phyloP scores from a whole-genome alignment of 2,113 vertebrate genomes.

The Centropus bengalensis region DNA sequence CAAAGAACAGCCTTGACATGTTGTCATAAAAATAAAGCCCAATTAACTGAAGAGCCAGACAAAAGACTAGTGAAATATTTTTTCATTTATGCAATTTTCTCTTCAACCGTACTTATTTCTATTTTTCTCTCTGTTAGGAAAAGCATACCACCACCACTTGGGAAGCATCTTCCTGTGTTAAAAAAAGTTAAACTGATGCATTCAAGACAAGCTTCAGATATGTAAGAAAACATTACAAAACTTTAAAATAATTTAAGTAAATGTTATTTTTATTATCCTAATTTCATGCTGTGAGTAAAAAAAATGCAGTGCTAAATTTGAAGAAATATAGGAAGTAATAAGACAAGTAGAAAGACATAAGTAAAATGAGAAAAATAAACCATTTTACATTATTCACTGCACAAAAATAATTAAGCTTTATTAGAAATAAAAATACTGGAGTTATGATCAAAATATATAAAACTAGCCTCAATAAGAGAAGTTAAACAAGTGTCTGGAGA shows the following conservation, averaged over 20 bases:
- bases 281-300: background rate
- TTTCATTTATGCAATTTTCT: background rate
- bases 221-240: background rate
- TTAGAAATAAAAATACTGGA: slow-evolving; percentile 32
- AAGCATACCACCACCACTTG: background rate
- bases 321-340: background rate
- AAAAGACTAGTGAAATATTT: background rate
- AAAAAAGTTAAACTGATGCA: background rate
- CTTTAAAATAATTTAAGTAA: background rate
- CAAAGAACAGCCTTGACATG: background rate
- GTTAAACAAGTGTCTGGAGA: slow-evolving; percentile 26
- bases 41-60: background rate
- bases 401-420: background rate
- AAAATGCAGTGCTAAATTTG: background rate
- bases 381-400: slow-evolving; percentile 11
- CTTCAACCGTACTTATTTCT: background rate
- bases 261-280: background rate
- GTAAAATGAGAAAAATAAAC: slow-evolving; percentile 24
- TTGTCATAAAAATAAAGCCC: background rate
- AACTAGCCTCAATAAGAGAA: slow-evolving; percentile 27
- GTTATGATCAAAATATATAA: slow-evolving; percentile 27
- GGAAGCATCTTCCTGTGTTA: background rate
- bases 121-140: background rate
- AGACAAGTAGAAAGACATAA: background rate
- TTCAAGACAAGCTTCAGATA: background rate